These are phyloP conservation scores for Anaspis maculata DNA, from an alignment of 2,888 invertebrate genomes.

Conservation along the genomic window DNA sequence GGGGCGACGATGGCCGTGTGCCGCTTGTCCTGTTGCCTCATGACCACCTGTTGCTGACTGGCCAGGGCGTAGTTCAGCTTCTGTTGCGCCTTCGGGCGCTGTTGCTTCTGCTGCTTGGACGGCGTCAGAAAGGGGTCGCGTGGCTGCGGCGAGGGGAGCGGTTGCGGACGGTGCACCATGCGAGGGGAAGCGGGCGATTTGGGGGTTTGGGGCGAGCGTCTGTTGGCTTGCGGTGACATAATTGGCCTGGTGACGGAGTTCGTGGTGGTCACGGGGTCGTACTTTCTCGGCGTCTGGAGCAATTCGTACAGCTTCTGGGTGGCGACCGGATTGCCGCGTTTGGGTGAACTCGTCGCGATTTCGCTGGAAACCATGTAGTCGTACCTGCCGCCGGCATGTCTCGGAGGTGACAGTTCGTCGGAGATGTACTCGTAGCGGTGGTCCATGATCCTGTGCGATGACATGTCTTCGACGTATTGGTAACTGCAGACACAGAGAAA, in stretches of 20 bases:
- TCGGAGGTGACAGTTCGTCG: slow-evolving; percentile 17
- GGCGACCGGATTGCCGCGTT: slow-evolving; percentile 53
- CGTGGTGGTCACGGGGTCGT: slow-evolving; percentile 32
- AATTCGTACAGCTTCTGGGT: slow-evolving; percentile 71
- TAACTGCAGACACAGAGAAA: too few species aligned
- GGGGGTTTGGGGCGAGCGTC: too few species aligned
- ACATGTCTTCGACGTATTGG: too few species aligned
- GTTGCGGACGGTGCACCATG: slow-evolving; percentile 27
- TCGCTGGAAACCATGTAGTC: too few species aligned
- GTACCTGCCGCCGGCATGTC: slow-evolving; percentile 24
- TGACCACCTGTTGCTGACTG: slow-evolving; percentile 21
- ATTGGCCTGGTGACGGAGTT: slow-evolving; percentile 43
- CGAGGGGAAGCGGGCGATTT: slow-evolving; percentile 27
- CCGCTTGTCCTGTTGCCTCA: slow-evolving; percentile 12
- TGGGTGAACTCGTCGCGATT: slow-evolving; percentile 15
- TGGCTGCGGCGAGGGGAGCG: too few species aligned
- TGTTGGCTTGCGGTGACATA: slow-evolving; percentile 21
- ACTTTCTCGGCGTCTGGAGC: slow-evolving; percentile 63
- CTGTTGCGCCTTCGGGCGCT: slow-evolving; percentile 52
- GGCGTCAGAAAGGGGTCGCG: slow-evolving; percentile 35
- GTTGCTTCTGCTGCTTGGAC: slow-evolving; percentile 24
- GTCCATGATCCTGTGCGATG: too few species aligned
- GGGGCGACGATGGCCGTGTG: slow-evolving; percentile 38
- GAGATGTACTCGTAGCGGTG: slow-evolving; percentile 28
- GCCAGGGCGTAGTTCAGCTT: slow-evolving; percentile 48